Percentiles rank a stretch among this genome's conserved stretches.
Conservation (phyloP, 2,888 invertebrate species). For the Mantis religiosa region DNA sequence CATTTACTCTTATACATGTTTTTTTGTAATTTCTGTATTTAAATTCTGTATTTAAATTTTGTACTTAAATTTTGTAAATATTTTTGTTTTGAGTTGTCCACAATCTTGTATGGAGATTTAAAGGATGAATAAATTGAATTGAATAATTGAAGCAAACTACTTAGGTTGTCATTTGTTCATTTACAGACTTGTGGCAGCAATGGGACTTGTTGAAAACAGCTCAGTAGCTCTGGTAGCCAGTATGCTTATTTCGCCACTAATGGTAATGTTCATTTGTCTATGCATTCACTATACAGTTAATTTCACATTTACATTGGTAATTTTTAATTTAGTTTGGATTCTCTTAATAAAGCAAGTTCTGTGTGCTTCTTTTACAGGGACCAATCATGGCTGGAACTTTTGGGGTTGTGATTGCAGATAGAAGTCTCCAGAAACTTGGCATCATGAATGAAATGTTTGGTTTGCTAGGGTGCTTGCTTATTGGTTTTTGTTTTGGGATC, state of each 20-base stretch:
- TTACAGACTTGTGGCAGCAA: slow-evolving; percentile 61
- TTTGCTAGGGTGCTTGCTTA: slow-evolving; percentile 58
- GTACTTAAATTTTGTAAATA: no score
- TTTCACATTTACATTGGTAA: no score
- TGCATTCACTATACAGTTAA: not conserved
- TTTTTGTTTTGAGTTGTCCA: no score
- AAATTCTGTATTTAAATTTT: no score
- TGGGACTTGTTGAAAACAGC: slow-evolving; percentile 70
- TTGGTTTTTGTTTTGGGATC: slow-evolving; percentile 66
- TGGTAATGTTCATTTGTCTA: slow-evolving; percentile 50
- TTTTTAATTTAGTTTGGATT: no score
- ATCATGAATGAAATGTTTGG: slow-evolving; percentile 64
- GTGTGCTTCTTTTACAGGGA: slow-evolving; percentile 50
- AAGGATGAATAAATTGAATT: no score
- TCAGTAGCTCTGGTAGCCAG: slow-evolving; percentile 71
- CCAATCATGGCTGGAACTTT: slow-evolving; percentile 75
- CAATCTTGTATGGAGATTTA: no score
- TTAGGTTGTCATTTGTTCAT: not conserved
- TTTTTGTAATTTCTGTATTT: no score
- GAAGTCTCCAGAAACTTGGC: slow-evolving; percentile 59
- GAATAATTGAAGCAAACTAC: no score
- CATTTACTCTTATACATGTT: no score
- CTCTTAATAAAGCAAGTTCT: no score
- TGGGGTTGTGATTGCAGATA: slow-evolving; percentile 65
- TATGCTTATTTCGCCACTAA: slow-evolving; percentile 76